Evolutionary conservation across 1,140 invertebrate genomes (phyloP).

Genomic region (Rhopalosiphum maidis): DNA sequence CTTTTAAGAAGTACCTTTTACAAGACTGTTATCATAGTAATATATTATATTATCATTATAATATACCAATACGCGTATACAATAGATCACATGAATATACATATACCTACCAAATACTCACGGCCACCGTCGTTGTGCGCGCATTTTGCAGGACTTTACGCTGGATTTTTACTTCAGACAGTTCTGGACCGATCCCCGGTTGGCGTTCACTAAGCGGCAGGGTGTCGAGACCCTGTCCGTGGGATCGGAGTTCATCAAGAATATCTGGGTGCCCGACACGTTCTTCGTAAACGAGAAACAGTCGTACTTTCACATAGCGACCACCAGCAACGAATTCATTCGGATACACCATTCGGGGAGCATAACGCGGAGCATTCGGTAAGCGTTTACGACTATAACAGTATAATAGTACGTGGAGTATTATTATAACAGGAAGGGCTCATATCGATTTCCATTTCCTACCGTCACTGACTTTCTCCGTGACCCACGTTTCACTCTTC

Average conservation of each 20-base stretch:
- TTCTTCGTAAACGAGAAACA: conserved; percentile 99
- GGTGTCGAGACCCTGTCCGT: conserved; percentile 89
- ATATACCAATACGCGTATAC: conserved; percentile 10
- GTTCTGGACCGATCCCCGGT: conserved; percentile 94
- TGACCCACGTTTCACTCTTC: no score
- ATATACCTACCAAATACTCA: background rate
- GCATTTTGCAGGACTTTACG: conserved; percentile 85
- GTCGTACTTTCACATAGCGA: conserved; percentile 97
- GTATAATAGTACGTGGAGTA: background rate
- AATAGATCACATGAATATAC: background rate
- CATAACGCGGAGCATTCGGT: conserved; percentile 95
- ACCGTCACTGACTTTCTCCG: no score
- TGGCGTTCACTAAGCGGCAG: conserved; percentile 85
- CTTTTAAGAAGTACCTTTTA: background rate
- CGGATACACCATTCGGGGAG: conserved; percentile 92
- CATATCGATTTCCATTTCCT: no score
- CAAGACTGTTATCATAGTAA: conserved; percentile 9
- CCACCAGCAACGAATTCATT: conserved; percentile 96
- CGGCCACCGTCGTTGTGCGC: background rate
- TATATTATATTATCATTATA: conserved; percentile 12
- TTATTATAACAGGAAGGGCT: background rate
- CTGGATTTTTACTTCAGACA: conserved; percentile 99
- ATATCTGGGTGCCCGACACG: conserved; percentile 98
- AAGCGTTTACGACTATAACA: conserved; percentile 63
- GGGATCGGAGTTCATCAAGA: conserved; percentile 94